Base-by-base conservation (phyloP, 2,888 invertebrate genomes). In the Nomada hirtipes region DNA sequence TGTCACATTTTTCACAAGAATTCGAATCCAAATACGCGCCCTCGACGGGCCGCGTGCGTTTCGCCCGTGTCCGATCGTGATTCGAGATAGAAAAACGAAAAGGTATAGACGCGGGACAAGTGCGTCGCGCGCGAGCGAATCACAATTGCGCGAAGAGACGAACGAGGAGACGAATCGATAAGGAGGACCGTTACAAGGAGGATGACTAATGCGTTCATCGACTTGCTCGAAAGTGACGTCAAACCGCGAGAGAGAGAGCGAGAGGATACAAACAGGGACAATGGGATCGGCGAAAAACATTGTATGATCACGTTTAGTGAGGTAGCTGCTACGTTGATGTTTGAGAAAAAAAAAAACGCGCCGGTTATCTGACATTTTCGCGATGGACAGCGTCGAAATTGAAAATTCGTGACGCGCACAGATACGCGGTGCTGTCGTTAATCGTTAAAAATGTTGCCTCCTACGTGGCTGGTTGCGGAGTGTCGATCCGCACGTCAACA, bases 151-250 rank as follows among this genome's bases (percentile, higher is more conserved):
- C 26, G 70, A 82, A 67, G n/a, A 69, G 68, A 73, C 64, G 52
- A 26, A 11, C 23, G 42, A 59, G 13, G 11, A 11, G 55, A 55
- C 3, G 77, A 79, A 87, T 86, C 86, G 83, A 87, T 88, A 89
- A 86, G 78, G 77, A 84, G 85, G 89, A 91, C 90, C 90, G 91
- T 91, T 89, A 91, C 86, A 82, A 89, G 83, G 72, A 84, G 76
- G 87, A 91, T 93, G 93, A 93, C 92, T 93, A 93, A 93, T 88
- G 85, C 90, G 91, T 91, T 91, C 91, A 89, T 90, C 91, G 91
- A 89, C 90, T 92, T 88, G 90, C 87, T 90, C 87, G 88, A 88
- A 87, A 89, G 89, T 92, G 92, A 93, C 92, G 92, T 91, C 91
- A 90, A 89, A 80, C 70, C 60, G 67, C 23, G 70, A 80, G 36